Evolutionary conservation across 2,888 invertebrate species (phyloP).

Genomic region (Parnassius orleans): DNA sequence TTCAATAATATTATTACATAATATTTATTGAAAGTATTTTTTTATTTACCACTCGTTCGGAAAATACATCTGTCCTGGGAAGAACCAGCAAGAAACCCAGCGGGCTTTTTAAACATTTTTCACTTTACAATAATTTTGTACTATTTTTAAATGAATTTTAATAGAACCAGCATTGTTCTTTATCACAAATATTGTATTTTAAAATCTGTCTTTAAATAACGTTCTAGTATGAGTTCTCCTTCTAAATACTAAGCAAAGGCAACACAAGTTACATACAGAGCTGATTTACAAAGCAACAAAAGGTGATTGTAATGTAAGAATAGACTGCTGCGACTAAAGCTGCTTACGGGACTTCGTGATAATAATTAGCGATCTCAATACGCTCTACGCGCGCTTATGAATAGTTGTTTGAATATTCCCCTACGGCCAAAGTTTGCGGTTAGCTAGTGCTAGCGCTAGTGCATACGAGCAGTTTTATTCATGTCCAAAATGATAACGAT

Average conservation of each 20-base stretch:
- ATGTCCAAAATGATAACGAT: slow-evolving; percentile 70
- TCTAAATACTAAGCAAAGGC: not conserved
- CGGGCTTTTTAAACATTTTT: too few relatives aligned
- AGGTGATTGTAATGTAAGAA: slow-evolving; percentile 25
- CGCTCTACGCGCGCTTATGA: slow-evolving; percentile 33
- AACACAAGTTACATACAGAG: not conserved
- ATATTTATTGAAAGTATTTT: too few relatives aligned
- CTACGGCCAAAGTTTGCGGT: slow-evolving; percentile 53
- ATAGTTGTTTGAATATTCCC: slow-evolving; percentile 58
- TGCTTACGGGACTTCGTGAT: slow-evolving; percentile 28
- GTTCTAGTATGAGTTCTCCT: too few relatives aligned
- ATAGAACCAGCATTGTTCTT: too few relatives aligned
- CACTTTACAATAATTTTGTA: too few relatives aligned
- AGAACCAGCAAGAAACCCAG: too few relatives aligned
- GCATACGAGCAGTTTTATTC: slow-evolving; percentile 62
- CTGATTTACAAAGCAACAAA: slow-evolving; percentile 2
- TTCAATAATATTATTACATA: too few relatives aligned
- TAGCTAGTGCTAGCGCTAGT: slow-evolving; percentile 44
- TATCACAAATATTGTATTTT: too few relatives aligned
- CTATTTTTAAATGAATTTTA: too few relatives aligned
- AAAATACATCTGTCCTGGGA: too few relatives aligned
- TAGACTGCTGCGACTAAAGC: slow-evolving; percentile 28
- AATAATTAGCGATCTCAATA: slow-evolving; percentile 62
- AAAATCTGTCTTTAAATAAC: too few relatives aligned
- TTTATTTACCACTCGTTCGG: too few relatives aligned